Base-by-base conservation (phyloP, 2,797 vertebrate species). In the Dicrostonyx torquatus region DNA sequence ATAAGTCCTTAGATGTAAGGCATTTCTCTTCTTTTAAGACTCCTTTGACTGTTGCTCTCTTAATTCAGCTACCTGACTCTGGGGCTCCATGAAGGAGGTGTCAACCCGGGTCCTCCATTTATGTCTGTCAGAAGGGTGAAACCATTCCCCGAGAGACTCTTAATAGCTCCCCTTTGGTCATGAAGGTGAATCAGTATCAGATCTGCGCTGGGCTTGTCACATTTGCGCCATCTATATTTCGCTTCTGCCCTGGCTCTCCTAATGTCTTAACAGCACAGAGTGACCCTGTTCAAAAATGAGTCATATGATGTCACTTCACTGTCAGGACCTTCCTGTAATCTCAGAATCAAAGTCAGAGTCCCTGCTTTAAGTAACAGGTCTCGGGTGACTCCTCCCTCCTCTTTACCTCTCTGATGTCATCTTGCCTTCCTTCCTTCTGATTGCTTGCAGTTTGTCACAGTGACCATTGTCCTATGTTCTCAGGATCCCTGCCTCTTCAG, bases 291-390 rank as follows among this genome's bases (percentile, higher is more conserved):
- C 77, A 85, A 17, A 50, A 66, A 0, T 37, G 80, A 55, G 45
- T 84, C n/a, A 80, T 60, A 45, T 55, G 8, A 3, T 37, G n/a
- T 73, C 84, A 82, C 34, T 66, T n/a, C 6, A 80, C 76, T 77
- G 45, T 66, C 40, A 94, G 92, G 94, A 48, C 31, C 70, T 91
- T 90, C 53, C 9, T 40, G 12, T 80, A 55, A 55, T 87, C 37
- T 80, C 76, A 22, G n/a, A 85, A 60, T 78, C 37, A 75, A 43
- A 94, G 58, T 24, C 45, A 22, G 53, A 89, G 78, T 72, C 88
- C 45, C 85, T 43, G 34, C 34, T 87, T 3, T 43, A 58, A 40
- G 31, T 48, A 53, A 5, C 17, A 64, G 26, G 78, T 83, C 89
- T 70, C 34, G 15, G 7, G 0, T 40, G 37, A 26, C 75, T n/a